Evolutionary conservation across 1,140 invertebrate species (phyloP), one percentile per base, ranked within the genome.

Genomic region (Brachionus calyciflorus): DNA sequence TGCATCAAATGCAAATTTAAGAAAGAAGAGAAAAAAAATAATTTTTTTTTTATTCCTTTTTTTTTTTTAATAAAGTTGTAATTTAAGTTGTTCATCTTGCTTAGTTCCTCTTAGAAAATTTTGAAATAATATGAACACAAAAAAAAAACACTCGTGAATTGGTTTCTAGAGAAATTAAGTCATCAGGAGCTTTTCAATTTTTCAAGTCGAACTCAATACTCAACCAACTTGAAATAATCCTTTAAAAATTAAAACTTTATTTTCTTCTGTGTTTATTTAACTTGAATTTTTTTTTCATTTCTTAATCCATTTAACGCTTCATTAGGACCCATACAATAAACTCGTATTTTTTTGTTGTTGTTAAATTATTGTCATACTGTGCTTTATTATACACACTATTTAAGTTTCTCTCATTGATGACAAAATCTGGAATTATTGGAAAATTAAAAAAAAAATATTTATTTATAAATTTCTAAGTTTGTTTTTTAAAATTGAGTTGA

Each of bases 101-200:
- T 55, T 55, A 55, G 53, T 55, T 55, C 33, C 53, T 55, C 53
- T 51, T 24, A n/a, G n/a, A n/a, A n/a, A n/a, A n/a, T n/a, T n/a
- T n/a, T n/a, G n/a, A n/a, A n/a, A n/a, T n/a, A n/a, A n/a, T n/a
- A n/a, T n/a, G n/a, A n/a, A n/a, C n/a, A n/a, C n/a, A n/a, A n/a
- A n/a, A n/a, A n/a, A n/a, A n/a, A 28, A 37, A 37, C 55, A 60
- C 55, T 60, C 37, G 55, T 33, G 55, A 60, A 60, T 60, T 60
- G 37, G 55, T 60, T 60, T 60, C 55, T 33, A 60, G 55, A 60
- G 55, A 60, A 60, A 60, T 60, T 37, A 60, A 60, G 55, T 60
- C 55, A 60, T 60, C 33, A 9, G 9, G 4, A 37, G n/a, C n/a
- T n/a, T n/a, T n/a, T n/a, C n/a, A n/a, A n/a, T n/a, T n/a, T n/a